Evolutionary conservation across 2,888 invertebrate genomes (phyloP).

Genomic region (Plagodis pulveraria): DNA sequence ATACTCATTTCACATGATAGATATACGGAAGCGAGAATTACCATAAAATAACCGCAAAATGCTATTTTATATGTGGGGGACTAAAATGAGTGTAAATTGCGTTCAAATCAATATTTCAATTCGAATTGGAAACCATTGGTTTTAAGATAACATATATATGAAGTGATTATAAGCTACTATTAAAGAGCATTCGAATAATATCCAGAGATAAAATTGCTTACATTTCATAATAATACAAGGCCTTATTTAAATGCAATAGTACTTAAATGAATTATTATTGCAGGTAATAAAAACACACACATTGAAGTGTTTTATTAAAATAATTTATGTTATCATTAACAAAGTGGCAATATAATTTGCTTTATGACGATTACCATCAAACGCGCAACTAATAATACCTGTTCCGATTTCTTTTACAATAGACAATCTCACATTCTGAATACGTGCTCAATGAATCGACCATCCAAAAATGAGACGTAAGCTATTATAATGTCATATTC

Average conservation of each 20-base stretch:
- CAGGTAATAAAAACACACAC: conserved; percentile 11
- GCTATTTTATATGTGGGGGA: conserved; percentile 46
- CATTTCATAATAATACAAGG: neutral
- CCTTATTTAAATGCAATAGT: neutral
- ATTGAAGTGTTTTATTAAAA: conserved; percentile 10
- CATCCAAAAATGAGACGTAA: conserved; percentile 56
- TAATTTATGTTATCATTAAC: conserved; percentile 21
- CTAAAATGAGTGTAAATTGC: conserved; percentile 31
- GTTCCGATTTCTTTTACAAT: conserved; percentile 55
- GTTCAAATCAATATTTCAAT: conserved; percentile 19
- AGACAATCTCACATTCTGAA: conserved; percentile 56
- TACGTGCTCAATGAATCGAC: conserved; percentile 60
- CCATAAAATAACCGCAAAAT: conserved; percentile 48
- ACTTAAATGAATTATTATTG: conserved; percentile 4
- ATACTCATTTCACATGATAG: conserved; percentile 60
- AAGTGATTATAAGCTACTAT: too few species aligned
- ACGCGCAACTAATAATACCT: conserved; percentile 41
- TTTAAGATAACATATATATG: neutral
- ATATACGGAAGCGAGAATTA: conserved; percentile 61
- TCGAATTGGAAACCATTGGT: conserved; percentile 10
- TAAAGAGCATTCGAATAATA: too few species aligned
- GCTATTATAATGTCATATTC: conserved; percentile 66
- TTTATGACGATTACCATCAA: conserved; percentile 16
- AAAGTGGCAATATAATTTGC: conserved; percentile 20
- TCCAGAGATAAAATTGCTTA: too few species aligned